Percentiles rank a stretch among this genome's conserved stretches.
These are phyloP conservation scores for Sphaeridia pumilis DNA, from an alignment of 2,888 invertebrate genomes.

Conservation along the genomic window DNA sequence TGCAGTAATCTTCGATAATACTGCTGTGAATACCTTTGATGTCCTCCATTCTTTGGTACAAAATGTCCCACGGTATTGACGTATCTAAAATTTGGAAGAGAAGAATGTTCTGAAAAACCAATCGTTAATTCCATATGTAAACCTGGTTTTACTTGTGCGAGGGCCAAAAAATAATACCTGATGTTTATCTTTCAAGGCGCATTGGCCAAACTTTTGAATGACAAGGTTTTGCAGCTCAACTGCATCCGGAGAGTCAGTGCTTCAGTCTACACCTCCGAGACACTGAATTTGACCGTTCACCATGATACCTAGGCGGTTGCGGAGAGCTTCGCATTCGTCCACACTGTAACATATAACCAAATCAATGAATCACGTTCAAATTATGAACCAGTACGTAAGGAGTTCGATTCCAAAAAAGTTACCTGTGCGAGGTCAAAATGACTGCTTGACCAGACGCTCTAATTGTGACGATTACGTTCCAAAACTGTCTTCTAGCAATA, in stretches of 20 bases:
- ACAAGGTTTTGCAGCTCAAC: conserved; percentile 44
- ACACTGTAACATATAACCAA: too few relatives aligned
- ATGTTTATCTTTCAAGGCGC: conserved; percentile 58
- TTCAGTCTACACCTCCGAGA: conserved; percentile 59
- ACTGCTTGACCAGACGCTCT: conserved; percentile 47
- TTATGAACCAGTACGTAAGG: too few relatives aligned
- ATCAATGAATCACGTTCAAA: too few relatives aligned
- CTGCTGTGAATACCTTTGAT: conserved; percentile 39
- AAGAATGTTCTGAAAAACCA: conserved; percentile 39
- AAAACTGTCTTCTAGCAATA: conserved; percentile 52
- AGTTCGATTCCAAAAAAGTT: too few relatives aligned
- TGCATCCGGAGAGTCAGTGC: conserved; percentile 19
- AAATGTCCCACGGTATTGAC: conserved; percentile 38
- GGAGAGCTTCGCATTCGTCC: conserved; percentile 77
- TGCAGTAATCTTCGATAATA: conserved; percentile 40
- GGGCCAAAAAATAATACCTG: conserved; percentile 45
- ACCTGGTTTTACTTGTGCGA: too few relatives aligned
- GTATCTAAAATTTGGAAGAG: conserved; percentile 36
- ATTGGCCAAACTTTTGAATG: conserved; percentile 45
- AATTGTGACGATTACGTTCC: conserved; percentile 49
- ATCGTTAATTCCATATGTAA: neutral
- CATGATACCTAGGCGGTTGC: conserved; percentile 66
- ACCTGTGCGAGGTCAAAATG: conserved; percentile 59
- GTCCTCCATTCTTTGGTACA: conserved; percentile 41
- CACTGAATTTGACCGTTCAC: conserved; percentile 58